Percentiles rank a stretch among this genome's conserved stretches.
phyloP scores from a whole-genome alignment of 2,888 invertebrate genomes.

The Noctua janthina region DNA sequence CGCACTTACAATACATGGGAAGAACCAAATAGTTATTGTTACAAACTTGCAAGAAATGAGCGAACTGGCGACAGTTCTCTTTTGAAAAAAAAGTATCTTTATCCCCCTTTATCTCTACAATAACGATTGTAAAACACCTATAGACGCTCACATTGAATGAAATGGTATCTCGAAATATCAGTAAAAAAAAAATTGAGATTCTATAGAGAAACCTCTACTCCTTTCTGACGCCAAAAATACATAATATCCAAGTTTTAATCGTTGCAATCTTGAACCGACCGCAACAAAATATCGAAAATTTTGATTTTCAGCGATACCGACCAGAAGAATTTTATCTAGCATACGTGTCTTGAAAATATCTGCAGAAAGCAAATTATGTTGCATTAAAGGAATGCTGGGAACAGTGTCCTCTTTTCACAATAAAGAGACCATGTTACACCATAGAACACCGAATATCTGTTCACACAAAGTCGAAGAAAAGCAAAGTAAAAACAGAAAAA shows the following conservation, averaged over 20 bases:
- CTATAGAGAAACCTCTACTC: background rate
- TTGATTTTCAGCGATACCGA: constrained; percentile 26
- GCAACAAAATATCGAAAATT: background rate
- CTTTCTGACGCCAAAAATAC: background rate
- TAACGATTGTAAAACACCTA: background rate
- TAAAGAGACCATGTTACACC: background rate
- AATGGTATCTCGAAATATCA: background rate
- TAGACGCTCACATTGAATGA: background rate
- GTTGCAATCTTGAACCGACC: background rate
- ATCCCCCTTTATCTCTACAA: background rate
- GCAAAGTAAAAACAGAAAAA: constrained; percentile 16
- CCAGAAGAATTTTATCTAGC: constrained; percentile 22
- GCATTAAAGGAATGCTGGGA: constrained; percentile 35
- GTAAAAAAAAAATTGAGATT: background rate
- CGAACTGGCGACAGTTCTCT: too few relatives aligned
- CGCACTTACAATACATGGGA: background rate
- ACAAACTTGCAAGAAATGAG: too few relatives aligned
- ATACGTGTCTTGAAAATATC: constrained; percentile 45
- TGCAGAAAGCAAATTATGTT: constrained; percentile 49
- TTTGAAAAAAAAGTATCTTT: background rate
- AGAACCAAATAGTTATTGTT: background rate
- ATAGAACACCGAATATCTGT: background rate
- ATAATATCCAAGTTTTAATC: background rate
- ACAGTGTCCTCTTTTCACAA: constrained; percentile 2
- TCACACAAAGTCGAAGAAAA: background rate